Evolutionary conservation across 2,888 invertebrate species (phyloP).

Genomic region (Tupiocoris notatus): DNA sequence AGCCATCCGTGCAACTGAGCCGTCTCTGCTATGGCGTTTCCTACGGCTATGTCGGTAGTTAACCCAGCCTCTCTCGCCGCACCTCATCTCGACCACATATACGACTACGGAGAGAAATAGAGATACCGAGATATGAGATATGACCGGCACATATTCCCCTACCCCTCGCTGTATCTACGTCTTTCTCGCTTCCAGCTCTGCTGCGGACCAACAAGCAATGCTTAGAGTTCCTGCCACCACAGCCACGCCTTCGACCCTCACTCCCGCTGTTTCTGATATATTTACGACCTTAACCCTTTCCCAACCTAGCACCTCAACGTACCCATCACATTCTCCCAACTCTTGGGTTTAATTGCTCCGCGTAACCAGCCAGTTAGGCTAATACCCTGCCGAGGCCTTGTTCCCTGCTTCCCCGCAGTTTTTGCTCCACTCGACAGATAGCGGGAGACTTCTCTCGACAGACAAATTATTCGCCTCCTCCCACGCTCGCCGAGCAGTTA

Average conservation of each 20-base stretch:
- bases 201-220: not conserved
- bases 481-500: not conserved
- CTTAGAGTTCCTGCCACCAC: too few relatives aligned
- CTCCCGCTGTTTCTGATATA: not conserved
- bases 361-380: slow-evolving; percentile 33
- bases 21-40: too few relatives aligned
- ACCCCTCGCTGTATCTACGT: not conserved
- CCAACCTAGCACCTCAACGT: not conserved
- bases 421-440: not conserved
- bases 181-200: not conserved
- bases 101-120: not conserved
- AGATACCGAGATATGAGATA: not conserved
- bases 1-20: not conserved
- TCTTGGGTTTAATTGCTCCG: slow-evolving; percentile 23
- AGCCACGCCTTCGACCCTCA: not conserved
- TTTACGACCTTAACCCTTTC: not conserved
- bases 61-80: too few relatives aligned
- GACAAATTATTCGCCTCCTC: not conserved
- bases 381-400: slow-evolving; percentile 6
- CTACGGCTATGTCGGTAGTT: not conserved
- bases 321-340: not conserved
- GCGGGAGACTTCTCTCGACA: not conserved
- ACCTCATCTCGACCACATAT: not conserved
- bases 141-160: not conserved
- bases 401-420: too few relatives aligned